Percentiles rank a stretch among this genome's conserved stretches.
Conservation (phyloP, 1,140 invertebrate species). For the Phthorimaea operculella region DNA sequence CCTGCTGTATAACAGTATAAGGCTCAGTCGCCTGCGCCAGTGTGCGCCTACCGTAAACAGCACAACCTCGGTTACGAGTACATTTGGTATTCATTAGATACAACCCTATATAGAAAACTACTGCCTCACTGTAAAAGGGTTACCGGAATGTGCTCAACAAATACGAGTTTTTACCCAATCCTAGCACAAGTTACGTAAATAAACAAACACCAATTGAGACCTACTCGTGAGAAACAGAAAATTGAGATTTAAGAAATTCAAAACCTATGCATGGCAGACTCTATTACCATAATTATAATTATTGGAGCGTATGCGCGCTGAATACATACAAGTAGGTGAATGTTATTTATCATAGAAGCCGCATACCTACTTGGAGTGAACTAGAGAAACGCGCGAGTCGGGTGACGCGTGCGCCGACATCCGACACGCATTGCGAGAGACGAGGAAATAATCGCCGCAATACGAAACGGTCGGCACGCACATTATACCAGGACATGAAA, state of each 20-base stretch:
- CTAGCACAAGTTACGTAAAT: constrained; percentile 41
- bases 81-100: constrained; percentile 55
- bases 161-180: constrained; percentile 23
- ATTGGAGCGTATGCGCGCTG: neutral
- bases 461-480: constrained; percentile 23
- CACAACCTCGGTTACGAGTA: constrained; percentile 28
- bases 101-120: constrained; percentile 42
- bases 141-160: constrained; percentile 25
- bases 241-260: too few relatives aligned
- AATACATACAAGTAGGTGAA: neutral
- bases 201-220: constrained; percentile 13
- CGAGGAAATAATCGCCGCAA: constrained; percentile 38
- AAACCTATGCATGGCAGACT: too few relatives aligned
- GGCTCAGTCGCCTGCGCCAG: constrained; percentile 11
- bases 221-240: neutral
- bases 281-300: too few relatives aligned
- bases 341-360: constrained; percentile 18
- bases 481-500: constrained; percentile 27
- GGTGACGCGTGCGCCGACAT: constrained; percentile 44
- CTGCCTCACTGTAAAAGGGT: constrained; percentile 25
- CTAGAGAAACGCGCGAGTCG: constrained; percentile 38
- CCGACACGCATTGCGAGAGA: constrained; percentile 49
- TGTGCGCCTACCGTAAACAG: constrained; percentile 22
- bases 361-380: constrained; percentile 17
- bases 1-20: constrained; percentile 7